Evolutionary conservation across 2,888 invertebrate species (phyloP), one percentile per base, ranked within the genome.

Genomic region (Catocala sponsa): DNA sequence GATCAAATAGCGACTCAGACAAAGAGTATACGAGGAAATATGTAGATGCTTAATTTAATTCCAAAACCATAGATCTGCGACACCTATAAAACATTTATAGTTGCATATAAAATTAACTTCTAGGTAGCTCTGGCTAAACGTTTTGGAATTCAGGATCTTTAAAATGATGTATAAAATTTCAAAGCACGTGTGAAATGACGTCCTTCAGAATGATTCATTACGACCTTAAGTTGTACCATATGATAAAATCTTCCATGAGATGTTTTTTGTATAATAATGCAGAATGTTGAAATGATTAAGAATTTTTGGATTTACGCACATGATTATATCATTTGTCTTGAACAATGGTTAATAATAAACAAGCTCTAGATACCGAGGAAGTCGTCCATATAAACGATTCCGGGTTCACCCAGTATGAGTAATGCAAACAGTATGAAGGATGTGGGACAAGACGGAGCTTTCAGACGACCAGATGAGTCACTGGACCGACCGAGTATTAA

Each of bases 401-500:
- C 93, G 93, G 92, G 92, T 92, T 91, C 86, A 80, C 87, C 85
- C 84, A 83, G 83, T 82, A 85, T 94, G 94, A 93, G 90, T 94
- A 93, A 94, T 90, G 81, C 87, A 78, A 85, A 83, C 81, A 87
- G 87, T 86, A 89, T 89, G 89, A 86, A 91, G 91, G 92, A 94
- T 93, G 88, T 93, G 89, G 94, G 89, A 91, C 92, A 92, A 91
- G 90, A 87, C 90, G 89, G 83, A 88, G 89, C 89, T 89, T 90
- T 89, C 91, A 93, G 93, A 92, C 94, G 85, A 80, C 81, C 80
- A 83, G 81, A 85, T 94, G 94, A 94, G 80, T 94, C 94, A 93
- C 83, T 80, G 75, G 84, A 84, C 87, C 80, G 84, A 87, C 83
- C 75, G 85, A 82, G 85, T 93, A 93, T 92, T 90, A 90, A 92